Base-by-base conservation (phyloP, 2,888 invertebrate species). In the Rosalia funebris region DNA sequence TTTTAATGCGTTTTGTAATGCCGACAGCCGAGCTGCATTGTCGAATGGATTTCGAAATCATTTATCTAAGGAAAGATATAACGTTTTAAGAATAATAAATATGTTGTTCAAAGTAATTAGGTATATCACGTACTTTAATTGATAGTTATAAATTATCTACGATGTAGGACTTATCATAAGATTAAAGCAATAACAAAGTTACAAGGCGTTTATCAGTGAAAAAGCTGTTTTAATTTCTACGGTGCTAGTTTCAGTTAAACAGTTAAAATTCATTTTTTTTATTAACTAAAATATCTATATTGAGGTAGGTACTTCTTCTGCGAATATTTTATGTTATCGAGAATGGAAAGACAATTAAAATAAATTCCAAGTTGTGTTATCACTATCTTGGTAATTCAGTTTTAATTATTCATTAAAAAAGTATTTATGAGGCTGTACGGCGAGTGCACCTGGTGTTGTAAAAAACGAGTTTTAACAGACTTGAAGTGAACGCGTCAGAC, bases 381-480 rank as follows among this genome's bases (percentile, higher is more conserved):
- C 42, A 34, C 34, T 36, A 36, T 15, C 39, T 25, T 10, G 25
- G 31, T 55, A 46, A 55, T 55, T 55, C 37, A 20, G n/a, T 31
- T 45, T 55, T 45, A 55, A 55, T 45, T 55, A 55, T 41, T 46
- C 55, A 39, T 55, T 20, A 54, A 54, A 54, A 54, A 55, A 45
- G 14, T 45, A 55, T 55, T 55, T 55, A 55, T 39, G 41, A 47
- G 37, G 25, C 19, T 16, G 53, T 53, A 53, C 16, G 17, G 37
- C 41, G 32, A 54, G 32, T 46, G 48, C 59, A 63, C 63, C 63
- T 64, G 63, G 63, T 46, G 50, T 12, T 48, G 16, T 55, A 57
- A 53, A 57, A 58, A 56, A 34, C 54, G 41, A 12, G 25, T 55
- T 32, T 20, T 14, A 48, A 50, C 47, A 11, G 45, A 45, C 55